Percentiles rank a stretch among this genome's conserved stretches.
Evolutionary conservation across 2,888 invertebrate species (phyloP).

Genomic region (Folsomia manolachei): DNA sequence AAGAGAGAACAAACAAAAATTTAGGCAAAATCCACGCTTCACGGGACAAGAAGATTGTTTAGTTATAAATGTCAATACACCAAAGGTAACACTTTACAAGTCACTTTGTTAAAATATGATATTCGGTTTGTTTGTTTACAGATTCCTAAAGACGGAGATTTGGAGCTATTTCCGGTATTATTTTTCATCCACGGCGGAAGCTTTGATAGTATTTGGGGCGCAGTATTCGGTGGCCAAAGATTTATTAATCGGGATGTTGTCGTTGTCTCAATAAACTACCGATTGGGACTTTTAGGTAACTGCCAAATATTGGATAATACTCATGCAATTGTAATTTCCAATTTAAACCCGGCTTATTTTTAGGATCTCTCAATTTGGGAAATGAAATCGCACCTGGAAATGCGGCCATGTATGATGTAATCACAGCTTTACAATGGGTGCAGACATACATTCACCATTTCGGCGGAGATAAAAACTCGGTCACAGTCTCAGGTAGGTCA

Average conservation of each 20-base stretch:
- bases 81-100: no score
- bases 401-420: slow-evolving; percentile 32
- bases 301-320: neutral
- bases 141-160: neutral
- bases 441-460: slow-evolving; percentile 38
- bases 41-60: slow-evolving; percentile 26
- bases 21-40: neutral
- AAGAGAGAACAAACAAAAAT: neutral
- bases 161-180: slow-evolving; percentile 27
- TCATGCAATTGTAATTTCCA: neutral
- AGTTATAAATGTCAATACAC: slow-evolving; percentile 31
- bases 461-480: slow-evolving; percentile 26
- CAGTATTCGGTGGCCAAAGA: slow-evolving; percentile 12
- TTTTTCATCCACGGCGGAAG: slow-evolving; percentile 33
- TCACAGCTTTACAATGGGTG: slow-evolving; percentile 37
- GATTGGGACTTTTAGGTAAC: slow-evolving; percentile 20
- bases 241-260: slow-evolving; percentile 28
- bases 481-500: slow-evolving; percentile 28
- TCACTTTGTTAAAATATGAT: neutral
- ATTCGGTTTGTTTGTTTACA: neutral
- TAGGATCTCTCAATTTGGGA: slow-evolving; percentile 39
- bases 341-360: neutral
- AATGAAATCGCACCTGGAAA: slow-evolving; percentile 41
- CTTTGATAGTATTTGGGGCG: slow-evolving; percentile 24
- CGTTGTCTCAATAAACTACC: slow-evolving; percentile 30